phyloP scores from a whole-genome alignment of 2,797 vertebrate genomes.

The Semaprochilodus insignis region DNA sequence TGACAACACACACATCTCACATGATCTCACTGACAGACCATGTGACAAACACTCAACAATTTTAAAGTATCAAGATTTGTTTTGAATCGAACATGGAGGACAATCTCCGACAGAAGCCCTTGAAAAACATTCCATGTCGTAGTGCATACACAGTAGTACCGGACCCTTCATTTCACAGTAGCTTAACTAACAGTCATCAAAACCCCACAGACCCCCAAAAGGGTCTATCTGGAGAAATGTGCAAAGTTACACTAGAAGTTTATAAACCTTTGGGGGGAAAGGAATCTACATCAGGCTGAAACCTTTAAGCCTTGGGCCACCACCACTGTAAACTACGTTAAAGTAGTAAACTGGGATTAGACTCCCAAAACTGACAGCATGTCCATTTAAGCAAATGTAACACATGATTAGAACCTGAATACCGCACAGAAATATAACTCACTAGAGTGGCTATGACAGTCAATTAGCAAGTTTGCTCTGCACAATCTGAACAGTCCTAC shows the following conservation, averaged over 20 bases:
- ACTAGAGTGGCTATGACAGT: background rate
- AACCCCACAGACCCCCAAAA: constrained; percentile 21
- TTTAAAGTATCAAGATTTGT: too few species aligned
- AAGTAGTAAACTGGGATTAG: background rate
- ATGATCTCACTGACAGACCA: background rate
- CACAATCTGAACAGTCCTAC: background rate
- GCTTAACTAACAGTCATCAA: constrained; percentile 15
- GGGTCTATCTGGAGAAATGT: constrained; percentile 63
- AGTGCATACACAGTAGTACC: constrained; percentile 2
- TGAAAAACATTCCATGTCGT: background rate
- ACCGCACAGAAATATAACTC: background rate
- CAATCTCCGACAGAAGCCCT: constrained; percentile 11
- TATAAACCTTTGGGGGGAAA: background rate
- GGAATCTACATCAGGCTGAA: background rate
- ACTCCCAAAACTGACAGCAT: background rate
- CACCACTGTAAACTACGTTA: background rate
- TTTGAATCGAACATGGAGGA: background rate
- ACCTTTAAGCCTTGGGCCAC: background rate
- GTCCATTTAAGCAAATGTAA: background rate
- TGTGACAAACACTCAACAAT: background rate
- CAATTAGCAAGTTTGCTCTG: background rate
- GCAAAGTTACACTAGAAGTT: constrained; percentile 37
- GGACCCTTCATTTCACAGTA: constrained; percentile 25
- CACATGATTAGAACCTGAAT: background rate
- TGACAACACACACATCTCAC: background rate